A percentile compares a stretch with the other conserved stretches of the same genome.
Conservation (phyloP, 2,888 invertebrate species). For the Rhabditophanes sp. region DNA sequence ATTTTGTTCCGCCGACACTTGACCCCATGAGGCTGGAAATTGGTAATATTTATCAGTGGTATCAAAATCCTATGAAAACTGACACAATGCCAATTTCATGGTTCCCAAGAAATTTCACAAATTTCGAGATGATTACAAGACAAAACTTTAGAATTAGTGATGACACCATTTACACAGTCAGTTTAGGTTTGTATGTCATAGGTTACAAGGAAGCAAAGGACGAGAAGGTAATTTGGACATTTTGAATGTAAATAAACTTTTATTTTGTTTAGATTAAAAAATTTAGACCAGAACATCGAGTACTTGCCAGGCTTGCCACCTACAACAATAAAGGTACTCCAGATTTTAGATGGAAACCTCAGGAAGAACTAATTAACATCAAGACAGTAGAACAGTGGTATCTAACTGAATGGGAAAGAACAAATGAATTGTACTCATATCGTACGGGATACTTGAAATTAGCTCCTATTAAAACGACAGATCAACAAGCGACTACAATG, state of each 20-base stretch:
- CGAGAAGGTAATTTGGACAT: slow-evolving; percentile 7
- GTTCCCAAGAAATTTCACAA: slow-evolving; percentile 36
- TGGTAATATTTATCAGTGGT: slow-evolving; percentile 29
- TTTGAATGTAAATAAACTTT: neutral
- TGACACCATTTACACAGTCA: slow-evolving; percentile 22
- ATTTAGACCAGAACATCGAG: slow-evolving; percentile 30
- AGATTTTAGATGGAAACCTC: too few relatives aligned
- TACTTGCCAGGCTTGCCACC: too few relatives aligned
- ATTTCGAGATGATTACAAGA: slow-evolving; percentile 15
- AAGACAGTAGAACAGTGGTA: slow-evolving; percentile 26
- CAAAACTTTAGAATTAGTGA: slow-evolving; percentile 19
- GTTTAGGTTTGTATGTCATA: slow-evolving; percentile 26
- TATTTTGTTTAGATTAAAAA: too few relatives aligned
- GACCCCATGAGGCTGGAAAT: slow-evolving; percentile 33
- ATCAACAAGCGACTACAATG: slow-evolving; percentile 9
- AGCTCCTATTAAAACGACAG: slow-evolving; percentile 24
- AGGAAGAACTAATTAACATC: slow-evolving; percentile 24
- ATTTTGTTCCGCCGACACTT: slow-evolving; percentile 31
- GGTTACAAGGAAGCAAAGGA: slow-evolving; percentile 28
- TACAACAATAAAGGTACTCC: slow-evolving; percentile 20
- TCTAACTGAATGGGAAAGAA: slow-evolving; percentile 28
- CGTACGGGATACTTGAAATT: slow-evolving; percentile 29
- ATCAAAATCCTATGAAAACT: slow-evolving; percentile 26
- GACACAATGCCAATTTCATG: slow-evolving; percentile 32
- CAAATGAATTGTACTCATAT: slow-evolving; percentile 24